A percentile compares a stretch with the other conserved stretches of the same genome.
These are phyloP conservation scores for Drosophila simulans DNA, from an alignment of 1,140 invertebrate genomes.

Conservation along the genomic window DNA sequence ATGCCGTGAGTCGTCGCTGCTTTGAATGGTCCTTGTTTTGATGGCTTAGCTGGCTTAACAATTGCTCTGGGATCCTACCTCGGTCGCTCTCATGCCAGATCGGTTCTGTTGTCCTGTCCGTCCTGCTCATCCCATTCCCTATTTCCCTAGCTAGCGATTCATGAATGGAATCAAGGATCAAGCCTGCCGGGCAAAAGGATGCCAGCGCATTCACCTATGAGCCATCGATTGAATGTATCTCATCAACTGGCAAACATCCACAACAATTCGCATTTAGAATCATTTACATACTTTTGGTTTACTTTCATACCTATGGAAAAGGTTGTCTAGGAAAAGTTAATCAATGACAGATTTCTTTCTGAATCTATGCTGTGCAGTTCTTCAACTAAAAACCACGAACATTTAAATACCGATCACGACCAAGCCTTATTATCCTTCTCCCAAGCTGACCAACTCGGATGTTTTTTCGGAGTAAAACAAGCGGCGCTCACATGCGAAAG, in stretches of 20 bases:
- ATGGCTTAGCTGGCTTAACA: conserved; percentile 72
- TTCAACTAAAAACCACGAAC: background rate
- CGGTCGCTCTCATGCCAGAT: conserved; percentile 28
- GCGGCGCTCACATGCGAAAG: conserved; percentile 15
- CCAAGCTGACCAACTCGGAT: background rate
- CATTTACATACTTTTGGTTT: background rate
- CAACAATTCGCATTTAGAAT: conserved; percentile 9
- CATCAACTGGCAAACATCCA: background rate
- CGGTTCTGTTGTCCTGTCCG: conserved; percentile 26
- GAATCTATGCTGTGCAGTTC: no score
- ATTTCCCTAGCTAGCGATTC: conserved; percentile 23
- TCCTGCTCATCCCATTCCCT: conserved; percentile 31
- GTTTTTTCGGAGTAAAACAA: conserved; percentile 27
- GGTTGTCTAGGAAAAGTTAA: background rate
- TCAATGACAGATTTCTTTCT: no score
- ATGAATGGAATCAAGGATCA: conserved; percentile 32
- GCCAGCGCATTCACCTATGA: conserved; percentile 14
- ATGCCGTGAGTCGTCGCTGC: conserved; percentile 39
- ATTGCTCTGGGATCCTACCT: conserved; percentile 22
- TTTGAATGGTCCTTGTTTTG: conserved; percentile 62
- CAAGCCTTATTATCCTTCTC: background rate
- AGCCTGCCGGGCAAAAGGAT: conserved; percentile 43
- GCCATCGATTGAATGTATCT: conserved; percentile 23
- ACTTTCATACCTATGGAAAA: background rate
- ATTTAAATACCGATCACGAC: background rate